These are phyloP conservation scores for Maniola jurtina DNA, from an alignment of 1,140 invertebrate genomes.

Conservation along the genomic window DNA sequence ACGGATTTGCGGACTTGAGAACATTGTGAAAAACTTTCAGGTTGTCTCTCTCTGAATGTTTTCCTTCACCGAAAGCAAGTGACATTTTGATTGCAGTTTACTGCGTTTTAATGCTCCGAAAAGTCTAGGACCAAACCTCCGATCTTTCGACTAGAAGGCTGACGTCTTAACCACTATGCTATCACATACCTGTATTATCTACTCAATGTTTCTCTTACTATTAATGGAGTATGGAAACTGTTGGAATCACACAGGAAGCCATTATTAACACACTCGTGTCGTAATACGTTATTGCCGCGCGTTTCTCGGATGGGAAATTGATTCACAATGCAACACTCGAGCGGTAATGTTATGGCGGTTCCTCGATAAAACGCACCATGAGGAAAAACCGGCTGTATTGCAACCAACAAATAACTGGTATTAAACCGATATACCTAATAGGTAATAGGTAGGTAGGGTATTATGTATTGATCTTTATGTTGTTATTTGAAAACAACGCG, in stretches of 20 bases:
- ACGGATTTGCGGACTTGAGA: no score
- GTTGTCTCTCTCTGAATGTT: no score
- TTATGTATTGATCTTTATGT: neutral
- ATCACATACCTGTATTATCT: no score
- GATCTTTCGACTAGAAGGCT: no score
- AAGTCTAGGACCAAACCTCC: no score
- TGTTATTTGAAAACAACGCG: neutral
- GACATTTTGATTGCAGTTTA: no score
- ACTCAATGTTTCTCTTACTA: neutral
- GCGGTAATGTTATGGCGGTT: neutral
- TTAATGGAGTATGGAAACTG: constrained; percentile 7
- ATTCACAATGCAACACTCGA: constrained; percentile 11
- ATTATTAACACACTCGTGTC: constrained; percentile 12
- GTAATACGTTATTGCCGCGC: constrained; percentile 2
- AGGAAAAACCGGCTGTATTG: constrained; percentile 16
- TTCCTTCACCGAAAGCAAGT: no score
- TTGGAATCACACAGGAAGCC: constrained; percentile 10
- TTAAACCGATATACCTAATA: no score
- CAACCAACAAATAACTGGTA: neutral
- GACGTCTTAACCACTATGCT: no score
- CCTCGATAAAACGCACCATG: constrained; percentile 13
- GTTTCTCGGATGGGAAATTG: constrained; percentile 23
- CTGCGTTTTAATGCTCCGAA: no score
- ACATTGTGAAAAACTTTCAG: no score
- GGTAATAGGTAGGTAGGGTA: neutral